Percentiles rank a stretch among this genome's conserved stretches.
These are phyloP conservation scores for Bradysia coprophila DNA, from an alignment of 1,140 invertebrate genomes.

Conservation along the genomic window DNA sequence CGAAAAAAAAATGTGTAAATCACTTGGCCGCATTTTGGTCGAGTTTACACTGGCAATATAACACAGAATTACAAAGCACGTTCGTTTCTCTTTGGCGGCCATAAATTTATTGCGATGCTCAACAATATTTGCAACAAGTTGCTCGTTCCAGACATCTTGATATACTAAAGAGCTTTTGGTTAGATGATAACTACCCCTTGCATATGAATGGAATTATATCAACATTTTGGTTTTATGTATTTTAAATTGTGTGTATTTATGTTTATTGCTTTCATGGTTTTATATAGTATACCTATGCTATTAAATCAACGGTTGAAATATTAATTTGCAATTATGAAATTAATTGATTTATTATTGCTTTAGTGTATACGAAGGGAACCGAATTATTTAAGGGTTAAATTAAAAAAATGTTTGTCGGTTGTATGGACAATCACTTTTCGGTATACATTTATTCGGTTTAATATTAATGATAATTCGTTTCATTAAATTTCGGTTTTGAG, in stretches of 20 bases:
- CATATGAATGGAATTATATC: not conserved
- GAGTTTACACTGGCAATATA: not conserved
- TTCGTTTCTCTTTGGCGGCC: conserved; percentile 6
- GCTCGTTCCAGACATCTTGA: conserved; percentile 6
- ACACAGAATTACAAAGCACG: not conserved
- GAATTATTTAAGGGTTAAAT: too few relatives aligned
- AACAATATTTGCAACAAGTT: conserved; percentile 23
- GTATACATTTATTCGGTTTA: too few relatives aligned
- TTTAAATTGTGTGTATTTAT: conserved; percentile 3
- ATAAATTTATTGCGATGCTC: conserved; percentile 23
- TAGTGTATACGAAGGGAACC: too few relatives aligned
- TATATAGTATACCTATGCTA: not conserved
- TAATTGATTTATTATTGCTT: too few relatives aligned
- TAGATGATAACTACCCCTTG: not conserved
- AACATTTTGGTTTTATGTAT: conserved; percentile 1
- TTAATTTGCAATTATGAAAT: too few relatives aligned
- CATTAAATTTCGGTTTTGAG: too few relatives aligned
- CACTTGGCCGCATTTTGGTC: not conserved
- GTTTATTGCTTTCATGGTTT: not conserved
- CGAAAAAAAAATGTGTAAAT: not conserved
- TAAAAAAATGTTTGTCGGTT: too few relatives aligned
- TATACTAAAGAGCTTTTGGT: conserved; percentile 5
- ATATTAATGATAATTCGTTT: too few relatives aligned
- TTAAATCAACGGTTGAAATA: conserved; percentile 4
- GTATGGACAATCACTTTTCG: too few relatives aligned